Conservation (phyloP, 2,797 vertebrate genomes). For the Neosalanx taihuensis region DNA sequence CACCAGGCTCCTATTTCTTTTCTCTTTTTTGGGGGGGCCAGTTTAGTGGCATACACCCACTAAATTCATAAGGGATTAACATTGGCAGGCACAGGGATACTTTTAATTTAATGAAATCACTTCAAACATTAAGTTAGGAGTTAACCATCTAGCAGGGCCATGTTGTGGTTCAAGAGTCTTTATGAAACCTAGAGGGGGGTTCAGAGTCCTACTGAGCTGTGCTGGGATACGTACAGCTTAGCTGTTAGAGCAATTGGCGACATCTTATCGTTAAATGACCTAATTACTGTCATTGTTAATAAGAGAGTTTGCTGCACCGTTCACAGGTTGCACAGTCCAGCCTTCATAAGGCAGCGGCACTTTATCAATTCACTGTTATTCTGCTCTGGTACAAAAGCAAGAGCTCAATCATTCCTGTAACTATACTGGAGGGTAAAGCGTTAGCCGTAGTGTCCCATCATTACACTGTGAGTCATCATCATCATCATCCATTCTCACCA, state of each 20-base stretch:
- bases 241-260: slow-evolving; percentile 7
- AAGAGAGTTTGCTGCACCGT: no score
- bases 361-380: neutral
- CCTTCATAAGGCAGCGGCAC: no score
- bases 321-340: no score
- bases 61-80: no score
- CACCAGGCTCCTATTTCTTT: neutral
- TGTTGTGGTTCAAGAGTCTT: slow-evolving; percentile 9
- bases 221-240: neutral
- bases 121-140: no score
- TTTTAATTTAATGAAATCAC: no score
- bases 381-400: neutral
- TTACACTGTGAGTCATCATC: neutral
- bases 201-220: no score
- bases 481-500: no score
- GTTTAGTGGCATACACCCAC: neutral
- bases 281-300: neutral
- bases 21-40: no score
- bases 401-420: neutral
- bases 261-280: no score
- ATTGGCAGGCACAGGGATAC: no score
- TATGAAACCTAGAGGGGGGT: no score
- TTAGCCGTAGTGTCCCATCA: neutral
- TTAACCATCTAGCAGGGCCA: neutral
- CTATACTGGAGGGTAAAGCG: neutral